Base-by-base conservation (phyloP, 1,140 invertebrate species). In the Himalopsyche phryganea region DNA sequence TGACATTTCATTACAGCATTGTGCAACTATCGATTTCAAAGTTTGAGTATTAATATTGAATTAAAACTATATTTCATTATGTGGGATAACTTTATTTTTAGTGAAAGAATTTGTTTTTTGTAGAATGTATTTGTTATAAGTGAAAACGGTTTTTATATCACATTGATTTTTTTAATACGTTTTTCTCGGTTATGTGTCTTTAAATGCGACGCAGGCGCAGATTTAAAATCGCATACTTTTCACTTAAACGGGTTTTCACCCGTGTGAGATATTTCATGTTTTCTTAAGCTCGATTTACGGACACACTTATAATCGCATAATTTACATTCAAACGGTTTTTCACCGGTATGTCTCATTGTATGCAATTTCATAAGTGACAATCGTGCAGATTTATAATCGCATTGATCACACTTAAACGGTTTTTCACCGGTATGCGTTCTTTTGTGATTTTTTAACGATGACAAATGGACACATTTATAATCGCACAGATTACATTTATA, bases 321-420 rank as follows among this genome's bases (percentile, higher is more conserved):
- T 9, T 54, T 42, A 18, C 51, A 54, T 13, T 32, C 20, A 45
- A 45, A 45, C 11, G 51, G 51, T 9, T 41, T 20, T 19, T 54
- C 51, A 11, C 51, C 51, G 0, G 51, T 54, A 33, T 54, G 51
- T n/a, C 44, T 46, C 51, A 54, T 45, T 4, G 19, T 40, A 46
- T 54, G 51, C 6, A 32, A 33, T 46, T 54, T 54, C 2, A 54
- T 3, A 28, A 5, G 3, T 5, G 4, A 3, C 4, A 28, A 9
- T 28, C 4, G 9, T 9, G 23, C 9, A 9, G 4, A 28, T 28
- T 28, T 28, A 28, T 28, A 28, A 5, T 3, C 3, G 23, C 23
- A 28, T 5, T 5, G 4, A 3, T 28, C 23, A 28, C 23, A 28
- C 9, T 28, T 28, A 28, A 28, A 54, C 1, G 51, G 51, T 13